Percentiles rank a stretch among this genome's conserved stretches.
These are phyloP conservation scores for Chrysina gloriosa DNA, from an alignment of 2,888 invertebrate species.

Conservation along the genomic window DNA sequence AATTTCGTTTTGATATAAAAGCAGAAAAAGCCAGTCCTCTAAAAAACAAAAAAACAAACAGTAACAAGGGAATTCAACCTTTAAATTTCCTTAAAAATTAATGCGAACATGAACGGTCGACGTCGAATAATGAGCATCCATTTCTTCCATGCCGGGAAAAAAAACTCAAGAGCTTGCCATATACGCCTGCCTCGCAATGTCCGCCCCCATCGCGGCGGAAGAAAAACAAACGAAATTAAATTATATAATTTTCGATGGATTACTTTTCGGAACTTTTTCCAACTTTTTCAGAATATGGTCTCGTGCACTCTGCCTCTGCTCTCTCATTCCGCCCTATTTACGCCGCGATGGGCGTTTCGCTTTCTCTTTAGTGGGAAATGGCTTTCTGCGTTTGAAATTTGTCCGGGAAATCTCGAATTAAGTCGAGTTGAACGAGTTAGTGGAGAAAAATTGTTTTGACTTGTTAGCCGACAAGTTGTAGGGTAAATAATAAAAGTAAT, in stretches of 20 bases:
- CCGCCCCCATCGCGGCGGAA: neutral
- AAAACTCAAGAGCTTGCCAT: neutral
- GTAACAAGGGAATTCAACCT: neutral
- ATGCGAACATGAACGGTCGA: neutral
- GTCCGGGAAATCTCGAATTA: neutral
- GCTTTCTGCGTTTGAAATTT: neutral
- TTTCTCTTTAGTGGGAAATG: neutral
- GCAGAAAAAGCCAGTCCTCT: too few relatives aligned
- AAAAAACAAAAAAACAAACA: neutral
- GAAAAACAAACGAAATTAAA: constrained; percentile 11
- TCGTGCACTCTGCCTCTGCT: too few relatives aligned
- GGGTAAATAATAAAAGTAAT: neutral
- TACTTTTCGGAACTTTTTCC: constrained; percentile 9
- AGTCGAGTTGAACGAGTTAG: neutral
- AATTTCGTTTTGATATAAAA: too few relatives aligned
- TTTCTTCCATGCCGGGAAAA: neutral
- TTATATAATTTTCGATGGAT: constrained; percentile 17
- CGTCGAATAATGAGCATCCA: neutral
- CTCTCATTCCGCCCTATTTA: too few relatives aligned
- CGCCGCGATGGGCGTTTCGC: neutral
- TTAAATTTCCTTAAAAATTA: neutral
- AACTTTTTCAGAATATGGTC: constrained; percentile 9
- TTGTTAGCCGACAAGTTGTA: too few relatives aligned
- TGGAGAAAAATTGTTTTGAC: neutral
- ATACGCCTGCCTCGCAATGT: neutral